Evolutionary conservation across 2,797 vertebrate species (phyloP), one percentile per base, ranked within the genome.

Genomic region (Phrynocephalus guinanensis): DNA sequence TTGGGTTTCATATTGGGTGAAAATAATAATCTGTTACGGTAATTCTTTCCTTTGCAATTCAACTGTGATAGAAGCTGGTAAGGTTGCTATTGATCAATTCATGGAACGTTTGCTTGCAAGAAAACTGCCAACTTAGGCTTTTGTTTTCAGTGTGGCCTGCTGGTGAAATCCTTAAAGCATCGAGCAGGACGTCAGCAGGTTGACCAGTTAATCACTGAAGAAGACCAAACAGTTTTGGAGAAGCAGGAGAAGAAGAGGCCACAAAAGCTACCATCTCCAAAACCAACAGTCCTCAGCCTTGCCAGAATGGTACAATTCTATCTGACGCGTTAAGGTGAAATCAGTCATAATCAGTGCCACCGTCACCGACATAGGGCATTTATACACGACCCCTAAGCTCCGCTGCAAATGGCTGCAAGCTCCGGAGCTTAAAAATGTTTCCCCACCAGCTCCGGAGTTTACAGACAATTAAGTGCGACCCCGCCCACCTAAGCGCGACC

Each of bases 81-180:
- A 30, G 30, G 52, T 30, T 48, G 1, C 26, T 68, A 4, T 66
- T 91, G 73, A 83, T 73, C 71, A 77, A 18, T 77, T 60, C 79
- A 52, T 18, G 83, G 83, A 73, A 60, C 77, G 3, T 6, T 79
- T 89, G 60, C 26, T 56, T 82, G 70, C 15, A 16, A 0, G 0
- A n/a, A 60, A 48, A 0, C 16, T 0, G 81, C 50, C 83, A 33
- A 52, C n/a, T 6, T 24, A 78, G 13, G 90, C 8, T 6, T 90
- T 92, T 66, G 6, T 93, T 95, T 81, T 89, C 95, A 98, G 98
- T 97, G 97, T 89, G 96, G 94, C 38, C 88, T 97, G 50, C 91
- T 98, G 0, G 94, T 97, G 94, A 95, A 97, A 77, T 96, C 96
- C 67, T 92, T 98, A 89, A 97, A 96, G 91, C 95, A 95, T 50